phyloP scores from a whole-genome alignment of 2,888 invertebrate genomes.

The Steinernema carpocapsae region DNA sequence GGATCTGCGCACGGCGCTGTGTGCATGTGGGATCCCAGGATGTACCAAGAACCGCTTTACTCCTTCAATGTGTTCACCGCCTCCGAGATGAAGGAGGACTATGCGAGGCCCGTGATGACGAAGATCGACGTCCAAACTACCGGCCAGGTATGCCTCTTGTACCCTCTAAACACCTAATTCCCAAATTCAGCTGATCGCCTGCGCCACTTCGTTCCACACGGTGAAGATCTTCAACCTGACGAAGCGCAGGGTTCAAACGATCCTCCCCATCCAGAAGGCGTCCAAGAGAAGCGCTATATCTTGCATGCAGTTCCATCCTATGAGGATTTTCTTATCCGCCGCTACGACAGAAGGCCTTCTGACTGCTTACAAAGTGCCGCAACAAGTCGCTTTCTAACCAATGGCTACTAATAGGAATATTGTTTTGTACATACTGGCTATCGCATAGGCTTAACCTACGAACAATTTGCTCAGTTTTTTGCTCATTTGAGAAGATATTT shows the following conservation, averaged over 20 bases:
- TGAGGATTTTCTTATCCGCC: slow-evolving; percentile 1
- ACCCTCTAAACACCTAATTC: too few relatives aligned
- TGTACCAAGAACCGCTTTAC: slow-evolving; percentile 61
- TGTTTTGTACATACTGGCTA: slow-evolving; percentile 16
- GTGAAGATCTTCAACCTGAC: slow-evolving; percentile 1
- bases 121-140: slow-evolving; percentile 26
- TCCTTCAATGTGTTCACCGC: slow-evolving; percentile 4
- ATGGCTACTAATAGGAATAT: neutral
- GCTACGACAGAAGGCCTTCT: slow-evolving; percentile 13
- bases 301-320: slow-evolving; percentile 7
- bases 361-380: slow-evolving; percentile 2
- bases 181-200: slow-evolving; percentile 16
- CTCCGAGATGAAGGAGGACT: neutral
- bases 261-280: neutral
- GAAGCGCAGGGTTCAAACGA: neutral
- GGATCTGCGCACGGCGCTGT: slow-evolving; percentile 79
- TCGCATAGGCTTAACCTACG: neutral
- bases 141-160: neutral
- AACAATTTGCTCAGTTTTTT: neutral
- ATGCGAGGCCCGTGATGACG: neutral
- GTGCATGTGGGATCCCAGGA: slow-evolving; percentile 73
- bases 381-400: neutral
- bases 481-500: neutral
- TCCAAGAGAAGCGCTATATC: neutral
- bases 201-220: neutral